These are phyloP conservation scores for Mechanitis messenoides DNA, from an alignment of 2,888 invertebrate species.

Conservation along the genomic window DNA sequence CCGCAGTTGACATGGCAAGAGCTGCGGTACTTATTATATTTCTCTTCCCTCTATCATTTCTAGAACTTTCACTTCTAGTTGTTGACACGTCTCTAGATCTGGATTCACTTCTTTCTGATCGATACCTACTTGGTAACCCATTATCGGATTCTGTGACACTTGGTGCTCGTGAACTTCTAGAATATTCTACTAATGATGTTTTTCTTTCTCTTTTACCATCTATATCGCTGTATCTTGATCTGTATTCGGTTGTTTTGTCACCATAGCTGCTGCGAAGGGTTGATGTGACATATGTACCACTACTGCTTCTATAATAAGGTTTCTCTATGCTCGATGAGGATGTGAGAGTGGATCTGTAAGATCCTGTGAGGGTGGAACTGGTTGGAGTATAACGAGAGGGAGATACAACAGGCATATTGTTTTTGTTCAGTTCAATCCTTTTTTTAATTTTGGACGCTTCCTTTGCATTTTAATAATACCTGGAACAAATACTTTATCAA, in stretches of 20 bases:
- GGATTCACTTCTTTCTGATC: conserved; percentile 71
- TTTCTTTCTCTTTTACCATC: conserved; percentile 67
- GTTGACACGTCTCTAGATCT: conserved; percentile 73
- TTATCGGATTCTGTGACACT: conserved; percentile 70
- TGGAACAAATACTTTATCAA: conserved; percentile 42
- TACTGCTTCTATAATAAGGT: conserved; percentile 69
- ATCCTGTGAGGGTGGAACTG: conserved; percentile 68
- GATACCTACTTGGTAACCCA: conserved; percentile 52
- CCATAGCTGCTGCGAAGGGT: conserved; percentile 52
- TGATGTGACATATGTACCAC: conserved; percentile 62
- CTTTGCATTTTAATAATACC: conserved; percentile 54
- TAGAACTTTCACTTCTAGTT: conserved; percentile 73
- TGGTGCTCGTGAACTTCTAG: conserved; percentile 57
- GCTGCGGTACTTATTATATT: conserved; percentile 69
- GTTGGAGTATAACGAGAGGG: conserved; percentile 69
- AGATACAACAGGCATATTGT: conserved; percentile 77
- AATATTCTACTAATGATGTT: conserved; percentile 57
- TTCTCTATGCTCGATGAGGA: conserved; percentile 71
- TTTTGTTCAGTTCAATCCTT: conserved; percentile 24
- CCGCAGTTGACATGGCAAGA: conserved; percentile 78
- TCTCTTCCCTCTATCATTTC: conserved; percentile 62
- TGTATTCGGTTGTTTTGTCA: conserved; percentile 58
- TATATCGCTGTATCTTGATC: conserved; percentile 56
- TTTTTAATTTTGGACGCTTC: conserved; percentile 55
- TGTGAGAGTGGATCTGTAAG: conserved; percentile 64